These are phyloP conservation scores for Cyclophora punctaria DNA, from an alignment of 2,888 invertebrate genomes.

Conservation along the genomic window DNA sequence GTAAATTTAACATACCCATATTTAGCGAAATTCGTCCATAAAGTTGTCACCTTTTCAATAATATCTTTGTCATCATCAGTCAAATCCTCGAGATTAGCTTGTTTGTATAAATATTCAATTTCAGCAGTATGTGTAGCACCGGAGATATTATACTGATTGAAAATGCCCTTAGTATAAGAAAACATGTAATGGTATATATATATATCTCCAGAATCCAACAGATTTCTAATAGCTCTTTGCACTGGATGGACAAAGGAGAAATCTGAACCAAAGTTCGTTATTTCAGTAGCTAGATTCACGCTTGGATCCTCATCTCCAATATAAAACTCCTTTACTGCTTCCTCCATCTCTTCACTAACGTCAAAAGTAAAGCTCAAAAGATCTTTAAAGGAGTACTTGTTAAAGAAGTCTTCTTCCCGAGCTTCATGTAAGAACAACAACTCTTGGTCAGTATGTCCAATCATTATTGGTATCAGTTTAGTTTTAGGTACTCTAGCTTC, in stretches of 20 bases:
- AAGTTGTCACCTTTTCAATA: not conserved
- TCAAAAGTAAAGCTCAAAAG: slow-evolving; percentile 14
- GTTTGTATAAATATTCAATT: no score
- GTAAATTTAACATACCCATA: slow-evolving; percentile 6
- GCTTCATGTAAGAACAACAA: slow-evolving; percentile 2
- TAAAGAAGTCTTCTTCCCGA: slow-evolving; percentile 1
- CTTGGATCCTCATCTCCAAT: slow-evolving; percentile 11
- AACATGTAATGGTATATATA: slow-evolving; percentile 15
- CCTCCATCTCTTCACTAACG: slow-evolving; percentile 9
- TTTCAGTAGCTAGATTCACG: slow-evolving; percentile 1
- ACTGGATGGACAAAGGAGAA: slow-evolving; percentile 15
- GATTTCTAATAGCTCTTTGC: slow-evolving; percentile 9
- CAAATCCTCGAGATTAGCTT: not conserved
- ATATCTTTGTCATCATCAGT: not conserved
- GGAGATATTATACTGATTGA: no score
- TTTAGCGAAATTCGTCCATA: slow-evolving; percentile 6
- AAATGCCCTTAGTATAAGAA: slow-evolving; percentile 3
- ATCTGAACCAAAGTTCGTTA: slow-evolving; percentile 15
- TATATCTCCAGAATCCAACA: slow-evolving; percentile 9
- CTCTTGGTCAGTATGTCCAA: slow-evolving; percentile 6
- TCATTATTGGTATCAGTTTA: slow-evolving; percentile 5
- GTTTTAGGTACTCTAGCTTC: not conserved
- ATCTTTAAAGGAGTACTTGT: slow-evolving; percentile 7
- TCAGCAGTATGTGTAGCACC: no score
- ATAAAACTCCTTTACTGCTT: slow-evolving; percentile 13